phyloP scores from a whole-genome alignment of 2,113 vertebrate genomes.

The Crocuta crocuta region DNA sequence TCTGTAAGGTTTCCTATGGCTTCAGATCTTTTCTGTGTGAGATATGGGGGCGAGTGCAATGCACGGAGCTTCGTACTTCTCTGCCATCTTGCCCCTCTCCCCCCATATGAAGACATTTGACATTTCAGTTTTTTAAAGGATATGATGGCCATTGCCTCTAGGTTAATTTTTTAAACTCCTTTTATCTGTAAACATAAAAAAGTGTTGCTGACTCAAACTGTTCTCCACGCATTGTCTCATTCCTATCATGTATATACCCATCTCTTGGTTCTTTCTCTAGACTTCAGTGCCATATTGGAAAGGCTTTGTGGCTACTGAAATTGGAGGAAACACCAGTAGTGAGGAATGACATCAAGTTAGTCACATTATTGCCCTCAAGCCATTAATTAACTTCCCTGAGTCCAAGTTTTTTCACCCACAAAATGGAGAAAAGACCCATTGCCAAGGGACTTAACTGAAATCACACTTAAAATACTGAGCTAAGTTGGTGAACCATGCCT shows the following conservation, averaged over 20 bases:
- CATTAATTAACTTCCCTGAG: neutral
- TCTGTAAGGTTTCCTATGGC: too few species aligned
- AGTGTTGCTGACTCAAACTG: neutral
- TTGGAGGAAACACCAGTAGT: neutral
- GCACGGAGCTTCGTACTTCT: too few species aligned
- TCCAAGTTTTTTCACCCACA: neutral
- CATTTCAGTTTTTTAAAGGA: neutral
- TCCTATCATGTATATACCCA: too few species aligned
- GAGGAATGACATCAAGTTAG: neutral
- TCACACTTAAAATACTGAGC: neutral
- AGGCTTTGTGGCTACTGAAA: slow-evolving; percentile 10
- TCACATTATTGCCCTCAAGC: neutral
- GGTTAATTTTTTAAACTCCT: neutral
- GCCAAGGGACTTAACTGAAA: neutral
- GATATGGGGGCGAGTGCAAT: too few species aligned
- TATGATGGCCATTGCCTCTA: neutral
- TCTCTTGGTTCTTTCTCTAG: neutral
- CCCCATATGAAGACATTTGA: neutral
- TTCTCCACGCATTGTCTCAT: neutral
- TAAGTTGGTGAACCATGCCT: neutral
- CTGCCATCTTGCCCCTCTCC: too few species aligned
- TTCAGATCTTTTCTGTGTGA: too few species aligned
- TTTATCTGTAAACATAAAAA: neutral
- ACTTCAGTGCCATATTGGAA: neutral
- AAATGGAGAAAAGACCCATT: neutral